These are phyloP conservation scores for Chelon labrosus DNA, from an alignment of 2,797 vertebrate genomes.

Conservation along the genomic window DNA sequence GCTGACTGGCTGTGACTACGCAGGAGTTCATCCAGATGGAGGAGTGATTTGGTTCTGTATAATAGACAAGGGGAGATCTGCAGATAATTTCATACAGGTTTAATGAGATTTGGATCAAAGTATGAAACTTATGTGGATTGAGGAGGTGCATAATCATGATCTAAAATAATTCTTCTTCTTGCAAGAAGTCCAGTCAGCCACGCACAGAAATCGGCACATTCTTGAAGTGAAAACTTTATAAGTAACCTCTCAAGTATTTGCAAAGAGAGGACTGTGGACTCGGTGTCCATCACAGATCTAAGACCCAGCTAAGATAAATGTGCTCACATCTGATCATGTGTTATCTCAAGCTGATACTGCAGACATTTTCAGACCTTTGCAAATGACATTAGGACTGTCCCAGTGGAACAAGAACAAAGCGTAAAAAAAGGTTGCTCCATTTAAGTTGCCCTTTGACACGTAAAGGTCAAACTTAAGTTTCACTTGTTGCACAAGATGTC, in stretches of 20 bases:
- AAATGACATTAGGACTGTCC: background rate
- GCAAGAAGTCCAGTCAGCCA: background rate
- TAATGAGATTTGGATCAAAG: constrained; percentile 1
- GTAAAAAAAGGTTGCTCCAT: background rate
- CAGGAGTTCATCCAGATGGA: constrained; percentile 36
- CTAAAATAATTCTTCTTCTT: background rate
- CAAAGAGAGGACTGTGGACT: background rate
- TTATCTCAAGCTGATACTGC: constrained; percentile 5
- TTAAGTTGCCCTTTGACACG: background rate
- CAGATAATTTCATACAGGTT: background rate
- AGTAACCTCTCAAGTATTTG: background rate
- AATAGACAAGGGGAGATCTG: constrained; percentile 1
- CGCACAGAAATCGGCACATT: no score
- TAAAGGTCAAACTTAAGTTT: background rate
- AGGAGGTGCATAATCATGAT: background rate
- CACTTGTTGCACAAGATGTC: background rate
- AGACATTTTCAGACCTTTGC: constrained; percentile 3
- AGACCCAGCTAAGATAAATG: background rate
- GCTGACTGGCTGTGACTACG: constrained; percentile 32
- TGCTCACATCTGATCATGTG: constrained; percentile 16
- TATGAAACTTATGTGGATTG: background rate
- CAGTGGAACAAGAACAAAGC: background rate
- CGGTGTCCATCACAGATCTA: background rate
- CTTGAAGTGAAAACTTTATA: background rate
- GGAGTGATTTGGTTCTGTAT: constrained; percentile 43